Conservation (phyloP, 1,140 invertebrate species). For the Rhyacophila brunnea region DNA sequence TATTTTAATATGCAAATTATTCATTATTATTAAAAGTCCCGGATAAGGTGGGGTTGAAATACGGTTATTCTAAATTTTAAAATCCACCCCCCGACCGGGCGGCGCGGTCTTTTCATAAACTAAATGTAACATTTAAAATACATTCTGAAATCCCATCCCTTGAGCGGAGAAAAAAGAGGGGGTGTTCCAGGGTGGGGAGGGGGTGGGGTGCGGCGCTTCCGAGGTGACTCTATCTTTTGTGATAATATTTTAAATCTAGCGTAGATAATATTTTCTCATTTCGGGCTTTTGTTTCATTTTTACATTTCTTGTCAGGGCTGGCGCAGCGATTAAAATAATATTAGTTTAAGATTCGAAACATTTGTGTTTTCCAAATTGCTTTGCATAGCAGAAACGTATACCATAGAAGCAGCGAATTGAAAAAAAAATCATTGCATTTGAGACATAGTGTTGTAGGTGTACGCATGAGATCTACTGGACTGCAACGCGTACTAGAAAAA, state of each 20-base stretch:
- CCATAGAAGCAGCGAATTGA: too few relatives aligned
- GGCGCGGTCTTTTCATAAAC: slow-evolving; percentile 33
- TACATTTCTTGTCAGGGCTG: slow-evolving; percentile 14
- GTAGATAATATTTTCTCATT: slow-evolving; percentile 38
- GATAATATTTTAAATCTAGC: slow-evolving; percentile 37
- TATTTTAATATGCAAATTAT: slow-evolving; percentile 38
- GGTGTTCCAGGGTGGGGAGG: slow-evolving; percentile 1
- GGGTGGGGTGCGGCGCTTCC: too few relatives aligned
- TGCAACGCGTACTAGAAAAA: too few relatives aligned
- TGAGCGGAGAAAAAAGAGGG: slow-evolving; percentile 1
- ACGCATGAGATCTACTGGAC: too few relatives aligned
- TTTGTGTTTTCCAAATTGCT: too few relatives aligned
- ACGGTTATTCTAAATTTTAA: slow-evolving; percentile 36
- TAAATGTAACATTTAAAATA: slow-evolving; percentile 37
- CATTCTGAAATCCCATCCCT: slow-evolving; percentile 28
- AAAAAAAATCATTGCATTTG: too few relatives aligned
- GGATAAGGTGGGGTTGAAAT: slow-evolving; percentile 26
- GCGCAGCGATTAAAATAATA: slow-evolving; percentile 1
- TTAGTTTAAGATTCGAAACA: too few relatives aligned
- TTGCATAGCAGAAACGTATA: too few relatives aligned
- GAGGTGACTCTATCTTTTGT: slow-evolving; percentile 33
- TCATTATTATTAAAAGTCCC: slow-evolving; percentile 38
- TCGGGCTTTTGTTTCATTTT: slow-evolving; percentile 33
- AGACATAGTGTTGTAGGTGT: too few relatives aligned
- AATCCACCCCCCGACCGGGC: slow-evolving; percentile 27